These are phyloP conservation scores for Alligator sinensis DNA, from an alignment of 2,113 vertebrate genomes.

Conservation along the genomic window DNA sequence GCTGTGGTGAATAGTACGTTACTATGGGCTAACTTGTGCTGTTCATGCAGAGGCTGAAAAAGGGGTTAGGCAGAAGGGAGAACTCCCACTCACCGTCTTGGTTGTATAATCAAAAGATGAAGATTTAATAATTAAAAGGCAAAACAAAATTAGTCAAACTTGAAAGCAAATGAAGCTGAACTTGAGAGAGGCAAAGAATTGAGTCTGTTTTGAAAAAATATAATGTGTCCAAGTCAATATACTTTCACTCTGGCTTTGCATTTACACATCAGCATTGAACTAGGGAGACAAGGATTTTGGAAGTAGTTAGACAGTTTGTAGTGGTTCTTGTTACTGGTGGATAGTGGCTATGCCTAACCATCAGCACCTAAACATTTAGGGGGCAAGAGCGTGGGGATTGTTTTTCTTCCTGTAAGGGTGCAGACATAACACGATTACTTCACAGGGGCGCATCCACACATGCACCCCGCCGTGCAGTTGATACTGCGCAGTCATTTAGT, in stretches of 20 bases:
- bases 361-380: background rate
- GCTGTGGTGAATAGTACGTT: background rate
- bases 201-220: background rate
- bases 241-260: background rate
- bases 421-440: too few relatives aligned
- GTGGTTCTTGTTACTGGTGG: background rate
- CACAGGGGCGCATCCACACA: too few relatives aligned
- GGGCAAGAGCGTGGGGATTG: background rate
- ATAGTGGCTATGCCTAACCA: background rate
- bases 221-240: background rate
- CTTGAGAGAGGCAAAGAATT: background rate
- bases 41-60: conserved; percentile 2
- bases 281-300: background rate
- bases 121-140: background rate
- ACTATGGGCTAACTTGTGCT: conserved; percentile 6
- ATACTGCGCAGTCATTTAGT: too few relatives aligned
- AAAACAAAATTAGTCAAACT: background rate
- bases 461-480: too few relatives aligned
- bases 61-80: background rate
- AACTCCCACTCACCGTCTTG: background rate
- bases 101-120: background rate
- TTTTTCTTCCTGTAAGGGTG: background rate
- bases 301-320: background rate
- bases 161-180: background rate
- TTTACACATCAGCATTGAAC: background rate